Conservation (phyloP, 2,113 vertebrate genomes). For the Hymenochirus boettgeri region DNA sequence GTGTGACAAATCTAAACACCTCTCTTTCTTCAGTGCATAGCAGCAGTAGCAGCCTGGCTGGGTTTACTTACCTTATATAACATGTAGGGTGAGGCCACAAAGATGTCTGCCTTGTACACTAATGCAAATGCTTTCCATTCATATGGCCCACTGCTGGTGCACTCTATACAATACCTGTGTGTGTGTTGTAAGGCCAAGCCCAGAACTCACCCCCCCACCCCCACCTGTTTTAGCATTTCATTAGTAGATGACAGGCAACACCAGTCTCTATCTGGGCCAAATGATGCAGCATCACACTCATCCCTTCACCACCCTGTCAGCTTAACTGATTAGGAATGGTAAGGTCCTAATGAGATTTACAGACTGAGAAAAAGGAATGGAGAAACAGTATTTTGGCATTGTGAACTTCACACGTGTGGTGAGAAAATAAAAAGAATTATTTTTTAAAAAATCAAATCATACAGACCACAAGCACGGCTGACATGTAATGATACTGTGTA, state of each 20-base stretch:
- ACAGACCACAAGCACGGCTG: too few relatives aligned
- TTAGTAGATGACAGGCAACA: too few relatives aligned
- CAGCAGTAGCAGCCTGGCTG: constrained; percentile 18
- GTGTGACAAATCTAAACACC: constrained; percentile 1
- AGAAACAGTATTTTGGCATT: neutral
- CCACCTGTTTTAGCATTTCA: too few relatives aligned
- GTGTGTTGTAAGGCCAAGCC: too few relatives aligned
- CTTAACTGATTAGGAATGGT: constrained; percentile 14
- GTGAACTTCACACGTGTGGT: constrained; percentile 20
- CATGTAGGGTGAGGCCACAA: constrained; percentile 27
- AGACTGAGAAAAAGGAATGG: neutral
- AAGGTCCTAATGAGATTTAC: neutral
- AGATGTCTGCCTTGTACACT: constrained; percentile 17
- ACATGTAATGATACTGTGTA: too few relatives aligned
- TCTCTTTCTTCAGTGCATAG: neutral
- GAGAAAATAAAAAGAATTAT: too few relatives aligned
- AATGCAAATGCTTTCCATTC: neutral
- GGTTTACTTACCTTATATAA: constrained; percentile 35
- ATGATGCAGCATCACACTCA: constrained; percentile 7
- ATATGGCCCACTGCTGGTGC: neutral
- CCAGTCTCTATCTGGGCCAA: too few relatives aligned
- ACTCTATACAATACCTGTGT: too few relatives aligned
- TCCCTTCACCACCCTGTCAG: constrained; percentile 7
- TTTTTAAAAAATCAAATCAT: too few relatives aligned
- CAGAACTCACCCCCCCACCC: too few relatives aligned